Evolutionary conservation across 2,888 invertebrate genomes (phyloP), one percentile per base, ranked within the genome.

Genomic region (Celastrina argiolus): DNA sequence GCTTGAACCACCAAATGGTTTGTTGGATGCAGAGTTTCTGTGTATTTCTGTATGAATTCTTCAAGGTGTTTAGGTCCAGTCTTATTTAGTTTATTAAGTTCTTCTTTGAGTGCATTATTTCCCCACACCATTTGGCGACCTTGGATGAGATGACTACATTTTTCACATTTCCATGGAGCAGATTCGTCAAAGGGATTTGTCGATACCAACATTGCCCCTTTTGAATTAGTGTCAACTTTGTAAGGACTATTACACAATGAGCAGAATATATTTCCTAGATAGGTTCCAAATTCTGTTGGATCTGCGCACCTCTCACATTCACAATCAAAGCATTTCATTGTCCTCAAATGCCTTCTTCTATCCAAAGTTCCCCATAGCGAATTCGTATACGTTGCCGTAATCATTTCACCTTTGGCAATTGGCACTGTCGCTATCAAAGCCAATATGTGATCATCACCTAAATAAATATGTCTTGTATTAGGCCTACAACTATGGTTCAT

Each of bases 401-500:
- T 93, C 58, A 93, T 84, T 56, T 93, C 93, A 4, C 94, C 95
- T 84, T 95, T 94, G 64, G 91, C 82, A 66, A 96, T 95, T 14
- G 92, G 92, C 51, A 92, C 87, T 8, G 94, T 94, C 16, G 95
- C 94, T 73, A 94, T 89, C 28, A 95, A 84, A 1, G 93, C 88
- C 63, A 96, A 91, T 75, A 92, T 85, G 80, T 92, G 91, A 61
- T 93, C 92, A 14, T 93, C 92, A 65, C 93, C 93, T 56, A 91
- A 73, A 74, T 94, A 94, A 41, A 93, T 88, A 77, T 96, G 95
- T 63, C 93, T 92, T 0, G 95, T 94, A 77, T 96, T 96, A 28
- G 95, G 93, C 69, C 87, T 92, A 78, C 96, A 96, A 74, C 94
- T 93, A 77, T 96, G 96, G 65, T 94, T 92, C 81, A 95, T 92